Conservation (phyloP, 2,113 vertebrate species). For the Bombycilla garrulus region DNA sequence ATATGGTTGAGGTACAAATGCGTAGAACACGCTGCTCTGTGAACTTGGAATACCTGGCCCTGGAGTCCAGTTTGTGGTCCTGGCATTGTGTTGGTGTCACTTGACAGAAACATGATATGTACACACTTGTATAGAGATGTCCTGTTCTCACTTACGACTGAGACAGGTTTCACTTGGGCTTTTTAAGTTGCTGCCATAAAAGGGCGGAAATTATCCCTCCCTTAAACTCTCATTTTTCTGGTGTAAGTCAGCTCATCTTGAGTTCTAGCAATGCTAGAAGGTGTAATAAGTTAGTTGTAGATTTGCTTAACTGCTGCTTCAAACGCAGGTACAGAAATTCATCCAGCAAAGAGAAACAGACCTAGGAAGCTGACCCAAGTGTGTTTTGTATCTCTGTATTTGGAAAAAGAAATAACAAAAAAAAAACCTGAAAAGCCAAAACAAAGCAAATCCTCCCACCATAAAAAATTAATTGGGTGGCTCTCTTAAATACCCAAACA, state of each 20-base stretch:
- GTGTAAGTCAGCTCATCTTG: rapidly evolving
- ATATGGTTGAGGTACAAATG: not conserved
- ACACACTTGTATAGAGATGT: rapidly evolving
- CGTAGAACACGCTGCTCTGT: rapidly evolving
- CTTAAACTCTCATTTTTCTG: not conserved
- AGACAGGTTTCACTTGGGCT: not conserved
- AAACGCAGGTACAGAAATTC: not conserved
- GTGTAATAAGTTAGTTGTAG: not conserved
- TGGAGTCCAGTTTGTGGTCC: not conserved
- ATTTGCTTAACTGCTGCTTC: not conserved
- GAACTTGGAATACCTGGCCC: not conserved
- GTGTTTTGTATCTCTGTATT: not conserved
- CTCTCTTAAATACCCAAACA: not conserved
- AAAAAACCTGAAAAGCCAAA: not conserved
- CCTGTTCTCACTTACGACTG: rapidly evolving
- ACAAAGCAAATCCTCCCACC: no score
- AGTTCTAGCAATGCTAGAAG: not conserved
- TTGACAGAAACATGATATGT: not conserved
- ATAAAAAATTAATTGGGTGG: not conserved
- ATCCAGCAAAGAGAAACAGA: not conserved
- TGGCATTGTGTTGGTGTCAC: not conserved
- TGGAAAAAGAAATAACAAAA: not conserved
- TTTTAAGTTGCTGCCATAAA: not conserved
- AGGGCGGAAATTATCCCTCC: not conserved
- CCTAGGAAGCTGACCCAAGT: not conserved